Conservation (phyloP, 1,140 invertebrate genomes). For the Eriocheir sinensis region DNA sequence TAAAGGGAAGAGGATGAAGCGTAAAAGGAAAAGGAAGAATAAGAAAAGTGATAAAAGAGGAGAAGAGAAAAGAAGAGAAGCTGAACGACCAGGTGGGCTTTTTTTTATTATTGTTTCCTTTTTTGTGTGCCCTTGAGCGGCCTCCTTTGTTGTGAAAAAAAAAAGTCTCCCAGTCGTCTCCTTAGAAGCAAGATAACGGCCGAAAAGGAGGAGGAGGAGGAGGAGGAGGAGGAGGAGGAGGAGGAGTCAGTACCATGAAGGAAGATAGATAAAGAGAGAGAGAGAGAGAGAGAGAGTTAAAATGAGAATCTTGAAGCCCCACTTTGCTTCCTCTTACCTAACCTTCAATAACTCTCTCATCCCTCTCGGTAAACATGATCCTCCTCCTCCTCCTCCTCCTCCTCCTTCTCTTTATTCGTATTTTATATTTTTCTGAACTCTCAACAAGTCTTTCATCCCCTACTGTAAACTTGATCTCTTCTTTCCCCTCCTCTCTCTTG, state of each 20-base stretch:
- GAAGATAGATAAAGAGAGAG: constrained; percentile 45
- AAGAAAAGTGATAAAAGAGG: neutral
- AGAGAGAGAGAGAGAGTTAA: constrained; percentile 52
- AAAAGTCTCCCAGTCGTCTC: no score
- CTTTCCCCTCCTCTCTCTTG: neutral
- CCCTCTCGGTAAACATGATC: neutral
- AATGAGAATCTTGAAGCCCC: neutral
- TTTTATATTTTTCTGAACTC: no score
- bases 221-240: neutral
- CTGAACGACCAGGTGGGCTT: neutral
- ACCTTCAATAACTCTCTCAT: neutral
- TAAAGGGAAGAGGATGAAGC: neutral
- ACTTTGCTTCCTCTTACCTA: neutral
- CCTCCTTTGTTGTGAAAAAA: no score
- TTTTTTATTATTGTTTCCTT: no score
- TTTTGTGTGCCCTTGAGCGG: no score
- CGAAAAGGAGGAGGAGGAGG: neutral
- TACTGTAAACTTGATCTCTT: neutral
- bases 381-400: neutral
- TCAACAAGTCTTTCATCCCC: neutral
- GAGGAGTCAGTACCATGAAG: neutral
- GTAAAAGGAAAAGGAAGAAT: neutral
- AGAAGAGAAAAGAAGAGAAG: neutral
- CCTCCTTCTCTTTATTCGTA: no score
- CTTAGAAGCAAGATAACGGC: no score